phyloP scores from a whole-genome alignment of 2,113 vertebrate species.

The Corythoichthys intestinalis region DNA sequence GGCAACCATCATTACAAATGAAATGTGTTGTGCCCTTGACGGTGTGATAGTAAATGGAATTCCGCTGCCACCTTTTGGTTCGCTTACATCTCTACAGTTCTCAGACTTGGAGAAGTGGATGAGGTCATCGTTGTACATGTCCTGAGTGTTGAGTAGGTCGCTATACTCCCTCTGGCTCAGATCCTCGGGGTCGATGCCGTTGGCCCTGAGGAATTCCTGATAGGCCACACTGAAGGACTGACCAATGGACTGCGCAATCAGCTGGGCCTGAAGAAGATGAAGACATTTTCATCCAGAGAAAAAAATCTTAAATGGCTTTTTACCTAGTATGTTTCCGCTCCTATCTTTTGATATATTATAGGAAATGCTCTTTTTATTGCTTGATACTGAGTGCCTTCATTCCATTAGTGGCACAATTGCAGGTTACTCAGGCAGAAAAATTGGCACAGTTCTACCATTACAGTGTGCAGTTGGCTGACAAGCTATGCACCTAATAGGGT shows the following conservation, averaged over 20 bases:
- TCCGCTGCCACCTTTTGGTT: conserved; percentile 31
- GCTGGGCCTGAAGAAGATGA: conserved; percentile 78
- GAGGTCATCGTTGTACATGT: conserved; percentile 99
- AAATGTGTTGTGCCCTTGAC: background rate
- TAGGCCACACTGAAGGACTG: conserved; percentile 97
- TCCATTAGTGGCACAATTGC: too few species aligned
- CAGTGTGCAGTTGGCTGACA: too few species aligned
- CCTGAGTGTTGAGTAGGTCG: conserved; percentile 96
- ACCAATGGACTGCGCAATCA: conserved; percentile 96
- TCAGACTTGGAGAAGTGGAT: conserved; percentile 99
- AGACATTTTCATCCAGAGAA: background rate
- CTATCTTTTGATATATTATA: too few species aligned
- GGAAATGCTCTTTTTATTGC: too few species aligned
- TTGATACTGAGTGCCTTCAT: too few species aligned
- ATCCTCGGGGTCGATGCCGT: conserved; percentile 95
- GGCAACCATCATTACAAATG: too few species aligned
- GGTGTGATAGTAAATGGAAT: background rate
- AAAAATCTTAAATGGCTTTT: background rate
- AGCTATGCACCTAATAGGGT: too few species aligned
- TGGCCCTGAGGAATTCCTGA: conserved; percentile 95
- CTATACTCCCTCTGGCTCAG: conserved; percentile 97
- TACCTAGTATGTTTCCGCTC: too few species aligned
- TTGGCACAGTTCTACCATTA: too few species aligned
- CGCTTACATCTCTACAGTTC: conserved; percentile 94
- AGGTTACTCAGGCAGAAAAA: too few species aligned